phyloP scores from a whole-genome alignment of 2,888 invertebrate genomes.

The Mesopsocus fuscifrons region DNA sequence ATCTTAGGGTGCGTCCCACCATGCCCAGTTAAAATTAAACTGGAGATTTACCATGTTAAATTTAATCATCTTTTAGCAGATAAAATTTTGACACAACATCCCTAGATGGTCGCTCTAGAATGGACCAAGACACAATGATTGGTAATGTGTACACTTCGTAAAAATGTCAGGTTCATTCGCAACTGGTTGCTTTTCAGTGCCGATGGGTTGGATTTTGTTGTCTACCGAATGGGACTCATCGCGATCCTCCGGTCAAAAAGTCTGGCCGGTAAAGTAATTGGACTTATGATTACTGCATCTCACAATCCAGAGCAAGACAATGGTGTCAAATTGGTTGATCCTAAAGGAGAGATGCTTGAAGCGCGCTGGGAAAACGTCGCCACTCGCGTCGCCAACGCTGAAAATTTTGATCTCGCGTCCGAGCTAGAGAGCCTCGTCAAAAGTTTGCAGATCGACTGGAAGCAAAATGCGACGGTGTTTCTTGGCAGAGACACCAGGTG shows the following conservation, averaged over 20 bases:
- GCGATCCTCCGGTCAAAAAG: constrained; percentile 73
- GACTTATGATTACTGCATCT: constrained; percentile 98
- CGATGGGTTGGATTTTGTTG: constrained; percentile 66
- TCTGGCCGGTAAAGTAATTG: constrained; percentile 69
- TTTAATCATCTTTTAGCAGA: too few species aligned
- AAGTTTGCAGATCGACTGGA: constrained; percentile 50
- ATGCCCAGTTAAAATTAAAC: too few species aligned
- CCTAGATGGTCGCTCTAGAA: too few species aligned
- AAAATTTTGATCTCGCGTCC: constrained; percentile 45
- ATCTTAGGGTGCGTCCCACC: too few species aligned
- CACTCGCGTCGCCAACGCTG: constrained; percentile 67
- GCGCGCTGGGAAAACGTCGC: constrained; percentile 80
- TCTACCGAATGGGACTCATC: constrained; percentile 86
- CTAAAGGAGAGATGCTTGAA: constrained; percentile 91
- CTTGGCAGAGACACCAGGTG: constrained; percentile 68
- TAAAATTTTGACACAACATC: too few species aligned
- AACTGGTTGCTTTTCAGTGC: constrained; percentile 69
- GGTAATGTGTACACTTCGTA: too few species aligned
- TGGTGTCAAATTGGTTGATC: constrained; percentile 92
- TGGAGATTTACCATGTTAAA: too few species aligned
- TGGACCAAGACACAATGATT: too few species aligned
- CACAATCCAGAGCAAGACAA: constrained; percentile 95
- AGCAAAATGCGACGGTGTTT: constrained; percentile 50
- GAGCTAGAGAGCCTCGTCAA: constrained; percentile 49
- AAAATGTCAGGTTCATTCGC: too few species aligned